Percentiles rank a stretch among this genome's conserved stretches.
Evolutionary conservation across 1,140 invertebrate genomes (phyloP).

Genomic region (Homarus americanus): DNA sequence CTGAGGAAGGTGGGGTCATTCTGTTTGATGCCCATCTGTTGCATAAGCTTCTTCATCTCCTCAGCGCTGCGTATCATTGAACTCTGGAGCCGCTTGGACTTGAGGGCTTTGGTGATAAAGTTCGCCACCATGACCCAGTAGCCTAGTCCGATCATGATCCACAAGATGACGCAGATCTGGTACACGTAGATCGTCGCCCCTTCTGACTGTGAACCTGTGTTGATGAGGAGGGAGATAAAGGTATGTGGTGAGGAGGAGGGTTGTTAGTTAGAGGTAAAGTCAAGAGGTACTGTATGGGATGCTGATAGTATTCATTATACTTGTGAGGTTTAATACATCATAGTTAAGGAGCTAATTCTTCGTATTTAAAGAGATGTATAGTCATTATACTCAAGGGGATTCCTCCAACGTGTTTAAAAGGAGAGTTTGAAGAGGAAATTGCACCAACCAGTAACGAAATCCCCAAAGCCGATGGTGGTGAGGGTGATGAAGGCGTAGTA

Average conservation of each 20-base stretch:
- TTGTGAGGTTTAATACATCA: too few relatives aligned
- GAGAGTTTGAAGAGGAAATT: too few relatives aligned
- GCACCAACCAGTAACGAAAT: constrained; percentile 88
- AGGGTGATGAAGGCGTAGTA: constrained; percentile 96
- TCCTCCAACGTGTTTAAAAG: too few relatives aligned
- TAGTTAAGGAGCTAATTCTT: not conserved
- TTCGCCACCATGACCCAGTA: constrained; percentile 95
- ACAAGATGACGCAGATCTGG: constrained; percentile 85
- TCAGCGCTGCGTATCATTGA: constrained; percentile 72
- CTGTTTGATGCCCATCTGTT: constrained; percentile 64
- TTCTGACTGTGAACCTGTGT: constrained; percentile 17
- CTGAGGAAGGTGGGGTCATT: constrained; percentile 70
- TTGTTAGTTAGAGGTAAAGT: too few relatives aligned
- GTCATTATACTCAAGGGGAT: not conserved
- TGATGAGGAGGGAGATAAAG: too few relatives aligned
- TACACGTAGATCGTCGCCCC: constrained; percentile 82
- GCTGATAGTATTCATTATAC: too few relatives aligned
- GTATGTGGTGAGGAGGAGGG: too few relatives aligned
- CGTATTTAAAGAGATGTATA: not conserved
- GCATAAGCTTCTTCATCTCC: constrained; percentile 67
- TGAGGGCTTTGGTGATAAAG: constrained; percentile 87
- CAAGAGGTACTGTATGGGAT: too few relatives aligned
- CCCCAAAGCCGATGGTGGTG: constrained; percentile 96
- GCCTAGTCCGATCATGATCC: constrained; percentile 94
- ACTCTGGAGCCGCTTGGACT: constrained; percentile 71